A percentile compares a stretch with the other conserved stretches of the same genome.
Evolutionary conservation across 2,113 vertebrate species (phyloP).

Genomic region (Silurus meridionalis): DNA sequence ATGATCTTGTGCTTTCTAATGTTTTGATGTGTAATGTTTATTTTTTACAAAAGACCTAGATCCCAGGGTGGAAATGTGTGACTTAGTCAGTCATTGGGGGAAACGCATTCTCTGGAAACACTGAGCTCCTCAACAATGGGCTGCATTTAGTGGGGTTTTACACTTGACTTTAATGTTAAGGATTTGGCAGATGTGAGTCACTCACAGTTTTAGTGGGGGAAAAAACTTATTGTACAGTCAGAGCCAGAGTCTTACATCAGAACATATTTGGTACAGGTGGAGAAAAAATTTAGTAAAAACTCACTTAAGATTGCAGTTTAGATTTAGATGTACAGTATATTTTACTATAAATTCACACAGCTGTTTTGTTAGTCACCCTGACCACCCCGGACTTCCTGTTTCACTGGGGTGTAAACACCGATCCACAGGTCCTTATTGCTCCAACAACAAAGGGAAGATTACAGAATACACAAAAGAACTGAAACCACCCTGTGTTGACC

Average conservation of each 20-base stretch:
- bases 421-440: not conserved
- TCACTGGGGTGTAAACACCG: not conserved
- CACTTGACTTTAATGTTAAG: not conserved
- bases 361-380: not conserved
- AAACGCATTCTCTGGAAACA: not conserved
- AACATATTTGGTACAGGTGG: not conserved
- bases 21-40: not conserved
- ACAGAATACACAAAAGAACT: not conserved
- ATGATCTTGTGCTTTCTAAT: not conserved
- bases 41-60: not conserved
- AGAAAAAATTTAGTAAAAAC: not conserved
- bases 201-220: not conserved
- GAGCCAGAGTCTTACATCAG: not conserved
- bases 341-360: not conserved
- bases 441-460: not conserved
- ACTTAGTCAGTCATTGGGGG: not conserved
- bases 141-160: not conserved
- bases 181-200: slow-evolving; percentile 24
- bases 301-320: not conserved
- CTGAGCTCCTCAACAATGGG: not conserved
- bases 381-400: not conserved
- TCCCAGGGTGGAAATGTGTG: not conserved
- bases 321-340: too few species aligned
- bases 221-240: not conserved
- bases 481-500: not conserved